Evolutionary conservation across 2,113 vertebrate species (phyloP).

Genomic region (Drymodes brunneopygia): DNA sequence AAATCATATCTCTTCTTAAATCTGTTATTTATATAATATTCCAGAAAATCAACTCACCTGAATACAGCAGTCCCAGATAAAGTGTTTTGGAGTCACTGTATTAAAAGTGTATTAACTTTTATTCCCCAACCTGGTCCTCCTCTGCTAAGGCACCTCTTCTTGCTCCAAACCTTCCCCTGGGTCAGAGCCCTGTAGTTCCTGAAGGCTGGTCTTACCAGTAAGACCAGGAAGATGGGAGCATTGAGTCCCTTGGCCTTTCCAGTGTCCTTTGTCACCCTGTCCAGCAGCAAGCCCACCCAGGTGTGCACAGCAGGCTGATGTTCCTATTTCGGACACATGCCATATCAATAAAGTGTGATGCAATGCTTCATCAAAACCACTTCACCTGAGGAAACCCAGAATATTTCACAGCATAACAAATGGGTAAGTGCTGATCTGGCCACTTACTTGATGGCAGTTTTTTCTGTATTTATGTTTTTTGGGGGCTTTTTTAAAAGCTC

Average conservation of each 20-base stretch:
- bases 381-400: neutral
- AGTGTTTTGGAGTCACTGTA: neutral
- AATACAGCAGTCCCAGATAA: neutral
- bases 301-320: neutral
- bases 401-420: neutral
- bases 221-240: neutral
- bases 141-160: neutral
- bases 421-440: neutral
- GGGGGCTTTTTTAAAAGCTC: neutral
- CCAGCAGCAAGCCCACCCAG: neutral
- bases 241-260: neutral
- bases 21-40: neutral
- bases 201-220: neutral
- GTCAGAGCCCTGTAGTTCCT: neutral
- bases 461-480: neutral
- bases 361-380: neutral
- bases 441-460: neutral
- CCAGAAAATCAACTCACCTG: neutral
- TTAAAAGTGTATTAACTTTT: neutral
- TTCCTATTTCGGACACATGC: neutral
- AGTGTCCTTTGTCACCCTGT: neutral
- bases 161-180: neutral
- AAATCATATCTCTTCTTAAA: neutral
- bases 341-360: fast-evolving
- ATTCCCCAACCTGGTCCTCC: neutral